These are phyloP conservation scores for Porites lobata DNA, from an alignment of 92 coral and sea anemone species.

Conservation along the genomic window DNA sequence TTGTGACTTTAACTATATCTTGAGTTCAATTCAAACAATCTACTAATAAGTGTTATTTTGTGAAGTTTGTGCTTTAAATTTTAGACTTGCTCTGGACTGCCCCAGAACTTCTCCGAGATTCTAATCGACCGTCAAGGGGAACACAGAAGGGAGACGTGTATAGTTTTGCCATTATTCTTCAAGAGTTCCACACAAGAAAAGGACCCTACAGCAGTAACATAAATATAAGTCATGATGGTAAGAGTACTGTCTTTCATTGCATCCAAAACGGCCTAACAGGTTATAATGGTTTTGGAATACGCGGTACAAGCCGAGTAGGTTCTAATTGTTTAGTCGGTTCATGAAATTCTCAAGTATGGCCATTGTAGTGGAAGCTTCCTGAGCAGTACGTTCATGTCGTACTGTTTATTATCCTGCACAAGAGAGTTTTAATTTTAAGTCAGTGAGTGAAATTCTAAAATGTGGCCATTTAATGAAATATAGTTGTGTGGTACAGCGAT, in stretches of 20 bases:
- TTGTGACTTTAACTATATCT: background rate
- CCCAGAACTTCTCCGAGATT: slow-evolving; percentile 83
- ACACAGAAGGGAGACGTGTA: slow-evolving; percentile 89
- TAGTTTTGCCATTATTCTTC: slow-evolving; percentile 92
- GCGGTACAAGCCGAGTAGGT: no score
- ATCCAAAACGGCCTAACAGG: no score
- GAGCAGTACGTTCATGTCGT: no score
- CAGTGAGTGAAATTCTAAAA: no score
- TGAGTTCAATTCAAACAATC: background rate
- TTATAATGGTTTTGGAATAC: no score
- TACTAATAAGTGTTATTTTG: background rate
- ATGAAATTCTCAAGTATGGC: no score
- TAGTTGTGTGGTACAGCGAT: no score
- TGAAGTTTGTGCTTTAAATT: background rate
- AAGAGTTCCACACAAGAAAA: slow-evolving; percentile 94
- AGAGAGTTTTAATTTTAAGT: no score
- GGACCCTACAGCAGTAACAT: slow-evolving; percentile 90
- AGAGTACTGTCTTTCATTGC: background rate
- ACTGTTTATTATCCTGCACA: no score
- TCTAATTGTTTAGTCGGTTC: no score
- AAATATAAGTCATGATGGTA: slow-evolving; percentile 69
- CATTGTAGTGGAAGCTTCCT: no score
- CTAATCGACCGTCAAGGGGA: slow-evolving; percentile 60
- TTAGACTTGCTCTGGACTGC: slow-evolving; percentile 92
- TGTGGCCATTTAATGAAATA: no score